Evolutionary conservation across 2,888 invertebrate species (phyloP).

Genomic region (Aporophyla nigra): DNA sequence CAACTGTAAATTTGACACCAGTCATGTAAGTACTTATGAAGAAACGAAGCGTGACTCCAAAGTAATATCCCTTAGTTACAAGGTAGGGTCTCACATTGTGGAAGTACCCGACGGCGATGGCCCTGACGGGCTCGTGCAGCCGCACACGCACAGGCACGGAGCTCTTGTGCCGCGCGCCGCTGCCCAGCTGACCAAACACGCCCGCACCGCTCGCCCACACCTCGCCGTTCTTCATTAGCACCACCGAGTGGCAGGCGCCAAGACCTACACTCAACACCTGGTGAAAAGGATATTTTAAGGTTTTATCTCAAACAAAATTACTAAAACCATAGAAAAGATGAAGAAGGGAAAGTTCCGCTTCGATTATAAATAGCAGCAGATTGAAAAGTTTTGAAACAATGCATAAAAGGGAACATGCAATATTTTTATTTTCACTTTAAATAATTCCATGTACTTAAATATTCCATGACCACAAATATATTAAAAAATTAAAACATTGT

Average conservation of each 20-base stretch:
- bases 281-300: not conserved
- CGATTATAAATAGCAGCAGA: not conserved
- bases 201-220: slow-evolving; percentile 94
- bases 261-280: slow-evolving; percentile 88
- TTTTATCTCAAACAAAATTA: not conserved
- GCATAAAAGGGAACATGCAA: too few species aligned
- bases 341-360: not conserved
- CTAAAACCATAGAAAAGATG: too few species aligned
- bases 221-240: slow-evolving; percentile 93
- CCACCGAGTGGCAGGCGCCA: slow-evolving; percentile 94
- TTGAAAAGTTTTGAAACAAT: not conserved
- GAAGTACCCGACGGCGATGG: slow-evolving; percentile 92
- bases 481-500: too few species aligned
- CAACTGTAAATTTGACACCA: slow-evolving; percentile 29
- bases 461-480: too few species aligned
- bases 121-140: slow-evolving; percentile 79
- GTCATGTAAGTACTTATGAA: not conserved
- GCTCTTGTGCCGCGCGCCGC: slow-evolving; percentile 90
- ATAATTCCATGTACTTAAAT: too few species aligned
- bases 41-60: not conserved
- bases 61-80: not conserved
- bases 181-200: slow-evolving; percentile 95
- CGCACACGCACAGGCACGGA: slow-evolving; percentile 90
- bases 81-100: slow-evolving; percentile 90
- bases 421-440: too few species aligned